A percentile compares a stretch with the other conserved stretches of the same genome.
Conservation (phyloP, 64 coral and sea anemone genomes). For the Dendrophyllia cribrosa region DNA sequence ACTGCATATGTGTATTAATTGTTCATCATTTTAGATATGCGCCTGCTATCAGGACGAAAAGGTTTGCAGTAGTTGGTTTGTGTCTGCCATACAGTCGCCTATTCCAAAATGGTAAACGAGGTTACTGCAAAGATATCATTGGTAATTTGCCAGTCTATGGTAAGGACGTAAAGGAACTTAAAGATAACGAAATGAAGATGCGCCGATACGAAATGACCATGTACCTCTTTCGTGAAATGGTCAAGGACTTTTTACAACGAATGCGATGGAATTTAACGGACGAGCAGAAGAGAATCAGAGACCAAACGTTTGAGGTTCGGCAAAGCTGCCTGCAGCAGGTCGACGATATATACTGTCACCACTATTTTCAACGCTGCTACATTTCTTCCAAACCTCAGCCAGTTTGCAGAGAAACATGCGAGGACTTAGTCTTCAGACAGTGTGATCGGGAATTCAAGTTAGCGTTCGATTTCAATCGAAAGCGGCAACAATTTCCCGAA, state of each 20-base stretch:
- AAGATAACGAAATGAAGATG: too few relatives aligned
- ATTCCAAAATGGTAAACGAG: too few relatives aligned
- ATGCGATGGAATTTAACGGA: neutral
- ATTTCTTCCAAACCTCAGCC: neutral
- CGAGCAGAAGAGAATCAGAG: neutral
- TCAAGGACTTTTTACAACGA: neutral
- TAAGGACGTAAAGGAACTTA: too few relatives aligned
- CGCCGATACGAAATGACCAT: too few relatives aligned
- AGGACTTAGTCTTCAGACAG: neutral
- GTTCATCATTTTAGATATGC: neutral
- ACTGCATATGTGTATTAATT: neutral
- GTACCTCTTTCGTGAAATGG: too few relatives aligned
- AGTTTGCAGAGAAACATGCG: constrained; percentile 11
- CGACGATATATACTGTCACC: constrained; percentile 25
- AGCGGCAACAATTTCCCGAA: neutral
- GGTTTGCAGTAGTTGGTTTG: too few relatives aligned
- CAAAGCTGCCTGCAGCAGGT: constrained; percentile 1
- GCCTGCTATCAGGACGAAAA: neutral
- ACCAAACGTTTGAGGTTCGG: neutral
- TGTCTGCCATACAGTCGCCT: too few relatives aligned
- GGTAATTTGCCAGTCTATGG: too few relatives aligned
- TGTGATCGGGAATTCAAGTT: constrained; percentile 20
- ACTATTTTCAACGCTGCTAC: constrained; percentile 24
- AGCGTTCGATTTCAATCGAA: neutral
- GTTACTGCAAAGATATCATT: too few relatives aligned